Percentiles rank a stretch among this genome's conserved stretches.
Conservation (phyloP, 2,797 vertebrate genomes). For the Hemitrygon akajei region DNA sequence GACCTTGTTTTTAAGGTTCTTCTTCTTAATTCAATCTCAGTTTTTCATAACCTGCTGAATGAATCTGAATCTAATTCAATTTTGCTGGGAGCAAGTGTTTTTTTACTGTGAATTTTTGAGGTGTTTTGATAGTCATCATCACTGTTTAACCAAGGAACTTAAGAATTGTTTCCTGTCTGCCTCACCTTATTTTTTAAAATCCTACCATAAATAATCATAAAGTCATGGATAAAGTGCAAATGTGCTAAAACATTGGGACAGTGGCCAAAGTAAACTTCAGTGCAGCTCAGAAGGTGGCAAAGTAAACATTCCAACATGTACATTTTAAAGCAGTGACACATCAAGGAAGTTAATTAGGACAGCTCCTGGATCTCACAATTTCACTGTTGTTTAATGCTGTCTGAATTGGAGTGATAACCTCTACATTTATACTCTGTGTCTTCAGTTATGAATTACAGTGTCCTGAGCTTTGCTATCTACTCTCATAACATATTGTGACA, state of each 20-base stretch:
- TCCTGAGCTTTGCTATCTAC: too few relatives aligned
- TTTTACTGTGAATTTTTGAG: neutral
- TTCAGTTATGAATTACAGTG: too few relatives aligned
- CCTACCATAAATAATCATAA: too few relatives aligned
- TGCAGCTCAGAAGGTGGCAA: too few relatives aligned
- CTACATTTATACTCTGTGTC: too few relatives aligned
- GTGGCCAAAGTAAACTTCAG: too few relatives aligned
- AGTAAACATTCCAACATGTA: neutral
- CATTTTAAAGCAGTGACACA: conserved; percentile 6
- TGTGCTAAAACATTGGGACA: neutral
- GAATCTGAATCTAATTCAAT: neutral
- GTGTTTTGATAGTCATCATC: neutral
- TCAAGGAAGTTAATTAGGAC: neutral
- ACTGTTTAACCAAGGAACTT: neutral
- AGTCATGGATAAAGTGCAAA: too few relatives aligned
- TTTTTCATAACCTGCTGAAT: neutral
- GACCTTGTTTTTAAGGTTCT: neutral
- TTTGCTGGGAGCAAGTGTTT: neutral
- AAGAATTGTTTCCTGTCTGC: neutral
- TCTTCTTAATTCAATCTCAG: neutral
- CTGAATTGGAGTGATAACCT: too few relatives aligned
- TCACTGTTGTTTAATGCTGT: too few relatives aligned
- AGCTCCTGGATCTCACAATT: too few relatives aligned
- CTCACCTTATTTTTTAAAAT: neutral
- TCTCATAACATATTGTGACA: too few relatives aligned